Conservation (phyloP, 2,888 invertebrate species). For the Spialia ferax region DNA sequence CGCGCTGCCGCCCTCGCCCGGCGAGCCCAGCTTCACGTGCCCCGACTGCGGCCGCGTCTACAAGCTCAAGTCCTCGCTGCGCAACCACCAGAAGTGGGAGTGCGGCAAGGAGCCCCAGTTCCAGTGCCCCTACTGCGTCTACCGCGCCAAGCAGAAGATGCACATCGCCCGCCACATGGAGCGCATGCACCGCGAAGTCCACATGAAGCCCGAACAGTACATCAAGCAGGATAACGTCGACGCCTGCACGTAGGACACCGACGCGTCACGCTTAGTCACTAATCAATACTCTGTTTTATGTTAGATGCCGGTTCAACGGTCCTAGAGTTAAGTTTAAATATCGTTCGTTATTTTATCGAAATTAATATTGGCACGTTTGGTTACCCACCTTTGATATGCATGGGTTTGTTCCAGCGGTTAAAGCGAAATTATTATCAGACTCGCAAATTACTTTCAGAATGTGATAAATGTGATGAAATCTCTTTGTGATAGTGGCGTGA, state of each 20-base stretch:
- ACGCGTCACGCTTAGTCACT: conserved; percentile 18
- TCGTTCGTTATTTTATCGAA: conserved; percentile 24
- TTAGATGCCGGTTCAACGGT: neutral
- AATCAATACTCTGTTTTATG: conserved; percentile 29
- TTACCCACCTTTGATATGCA: neutral
- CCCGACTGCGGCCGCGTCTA: conserved; percentile 94
- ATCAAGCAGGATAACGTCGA: conserved; percentile 83
- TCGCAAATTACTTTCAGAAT: conserved; percentile 68
- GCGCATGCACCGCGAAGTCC: conserved; percentile 92
- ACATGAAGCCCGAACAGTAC: conserved; percentile 81
- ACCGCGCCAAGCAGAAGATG: conserved; percentile 94
- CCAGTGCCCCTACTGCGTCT: conserved; percentile 94
- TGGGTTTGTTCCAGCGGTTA: conserved; percentile 32
- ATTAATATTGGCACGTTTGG: conserved; percentile 23
- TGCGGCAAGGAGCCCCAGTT: conserved; percentile 95
- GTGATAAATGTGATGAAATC: conserved; percentile 84
- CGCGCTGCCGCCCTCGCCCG: conserved; percentile 59
- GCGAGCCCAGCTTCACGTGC: conserved; percentile 90
- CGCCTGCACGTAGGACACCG: conserved; percentile 74
- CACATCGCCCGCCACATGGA: conserved; percentile 94
- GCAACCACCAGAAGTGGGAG: conserved; percentile 95
- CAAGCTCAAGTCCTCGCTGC: conserved; percentile 94
- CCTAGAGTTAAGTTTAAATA: conserved; percentile 27
- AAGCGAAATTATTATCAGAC: conserved; percentile 42
- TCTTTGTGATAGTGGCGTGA: conserved; percentile 83